phyloP scores from a whole-genome alignment of 2,797 vertebrate species.

The Hippoglossus hippoglossus region DNA sequence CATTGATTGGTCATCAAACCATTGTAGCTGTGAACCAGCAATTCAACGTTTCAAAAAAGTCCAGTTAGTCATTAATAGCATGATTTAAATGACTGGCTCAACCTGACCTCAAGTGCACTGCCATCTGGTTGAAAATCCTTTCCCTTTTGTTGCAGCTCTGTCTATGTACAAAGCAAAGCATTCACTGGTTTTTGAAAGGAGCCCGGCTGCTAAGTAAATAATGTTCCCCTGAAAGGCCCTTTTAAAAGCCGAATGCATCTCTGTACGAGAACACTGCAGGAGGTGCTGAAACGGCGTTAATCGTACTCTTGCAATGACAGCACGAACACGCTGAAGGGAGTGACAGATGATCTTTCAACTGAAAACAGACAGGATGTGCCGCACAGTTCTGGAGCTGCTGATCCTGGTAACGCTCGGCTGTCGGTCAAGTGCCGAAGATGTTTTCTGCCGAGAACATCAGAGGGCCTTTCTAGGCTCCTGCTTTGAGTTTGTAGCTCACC shows the following conservation, averaged over 20 bases:
- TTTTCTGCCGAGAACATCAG: constrained; percentile 82
- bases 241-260: constrained; percentile 61
- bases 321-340: background rate
- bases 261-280: background rate
- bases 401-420: constrained; percentile 48
- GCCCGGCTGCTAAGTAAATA: constrained; percentile 42
- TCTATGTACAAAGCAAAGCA: constrained; percentile 39
- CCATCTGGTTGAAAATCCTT: constrained; percentile 11
- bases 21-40: no score
- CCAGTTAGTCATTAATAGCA: no score
- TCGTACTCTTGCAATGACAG: background rate
- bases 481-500: constrained; percentile 87
- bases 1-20: no score
- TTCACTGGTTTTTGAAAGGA: constrained; percentile 36
- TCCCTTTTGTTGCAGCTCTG: constrained; percentile 41
- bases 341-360: background rate
- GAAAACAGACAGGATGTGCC: constrained; percentile 67
- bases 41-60: no score
- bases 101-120: background rate
- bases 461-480: constrained; percentile 85
- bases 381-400: constrained; percentile 33
- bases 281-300: background rate
- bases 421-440: constrained; percentile 37
- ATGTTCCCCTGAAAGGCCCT: constrained; percentile 28
- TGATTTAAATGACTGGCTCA: background rate